Evolutionary conservation across 2,888 invertebrate genomes (phyloP), one percentile per base, ranked within the genome.

Genomic region (Exephanes ischioxanthus): DNA sequence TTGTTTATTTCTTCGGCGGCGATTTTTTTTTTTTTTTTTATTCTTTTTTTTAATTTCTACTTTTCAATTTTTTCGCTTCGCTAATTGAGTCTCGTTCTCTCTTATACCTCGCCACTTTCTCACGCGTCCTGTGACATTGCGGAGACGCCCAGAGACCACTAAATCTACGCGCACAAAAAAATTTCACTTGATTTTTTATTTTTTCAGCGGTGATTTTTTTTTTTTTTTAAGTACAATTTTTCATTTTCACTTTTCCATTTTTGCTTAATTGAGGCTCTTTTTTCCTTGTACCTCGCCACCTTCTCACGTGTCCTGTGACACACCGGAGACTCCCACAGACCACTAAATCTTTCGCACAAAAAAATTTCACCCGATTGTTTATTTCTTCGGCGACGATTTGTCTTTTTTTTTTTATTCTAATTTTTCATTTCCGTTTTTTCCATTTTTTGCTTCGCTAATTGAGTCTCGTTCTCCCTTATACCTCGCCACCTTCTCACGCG

Each of bases 251-350:
- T n/a, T n/a, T n/a, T n/a, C n/a, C n/a, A n/a, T n/a, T n/a, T n/a
- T n/a, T n/a, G n/a, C n/a, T 83, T 72, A 79, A 84, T 84, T 80
- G 63, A 84, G 70, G 80, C 78, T 63, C 51, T 68, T 71, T 19
- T 26, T 11, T 41, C 19, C 22, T 48, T 73, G 48, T 26, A 67
- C 37, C 73, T 68, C 55, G 45, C 33, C 79, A 61, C 68, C 78
- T 73, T 61, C 61, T 68, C 78, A 45, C 67, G 19, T 68, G n/a
- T 68, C 66, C 37, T 51, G 19, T 14, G 14, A 14, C 48, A 68
- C 51, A 58, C 37, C 16, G 16, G n/a, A 51, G 14, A n/a, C 51
- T 51, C 51, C 9, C 9, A 9, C 2, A 37, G 9, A 37, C 7
- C 37, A 9, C 37, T 37, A 37, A 37, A 51, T 37, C 37, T 9